phyloP scores from a whole-genome alignment of 2,113 vertebrate genomes.

The Martes martes region DNA sequence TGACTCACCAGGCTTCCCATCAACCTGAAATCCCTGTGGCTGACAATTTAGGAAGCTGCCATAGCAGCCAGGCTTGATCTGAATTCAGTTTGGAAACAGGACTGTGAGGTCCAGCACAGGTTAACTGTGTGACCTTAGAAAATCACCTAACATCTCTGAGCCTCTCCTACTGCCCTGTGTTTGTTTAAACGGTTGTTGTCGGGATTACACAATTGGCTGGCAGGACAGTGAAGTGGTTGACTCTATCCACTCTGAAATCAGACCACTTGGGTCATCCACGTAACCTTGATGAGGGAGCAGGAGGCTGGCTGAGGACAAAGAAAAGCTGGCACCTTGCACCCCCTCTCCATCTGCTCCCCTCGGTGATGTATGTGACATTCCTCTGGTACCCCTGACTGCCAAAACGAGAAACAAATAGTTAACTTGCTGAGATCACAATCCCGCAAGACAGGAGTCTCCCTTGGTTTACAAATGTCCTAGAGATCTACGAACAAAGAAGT shows the following conservation, averaged over 20 bases:
- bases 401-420: too few species aligned
- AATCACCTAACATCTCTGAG: not conserved
- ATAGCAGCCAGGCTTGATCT: not conserved
- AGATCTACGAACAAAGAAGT: too few species aligned
- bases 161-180: not conserved
- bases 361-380: too few species aligned
- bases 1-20: not conserved
- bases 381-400: too few species aligned
- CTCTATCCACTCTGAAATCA: not conserved
- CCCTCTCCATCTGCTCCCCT: too few species aligned
- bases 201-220: not conserved
- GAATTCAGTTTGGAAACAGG: not conserved
- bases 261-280: not conserved
- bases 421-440: too few species aligned
- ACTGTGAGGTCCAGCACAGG: not conserved
- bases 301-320: too few species aligned
- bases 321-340: too few species aligned
- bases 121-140: not conserved
- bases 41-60: not conserved
- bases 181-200: not conserved
- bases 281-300: not conserved
- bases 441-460: too few species aligned
- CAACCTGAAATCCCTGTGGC: not conserved
- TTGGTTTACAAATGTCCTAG: too few species aligned
- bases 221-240: not conserved